These are phyloP conservation scores for Aelia acuminata DNA, from an alignment of 2,888 invertebrate species.

Conservation along the genomic window DNA sequence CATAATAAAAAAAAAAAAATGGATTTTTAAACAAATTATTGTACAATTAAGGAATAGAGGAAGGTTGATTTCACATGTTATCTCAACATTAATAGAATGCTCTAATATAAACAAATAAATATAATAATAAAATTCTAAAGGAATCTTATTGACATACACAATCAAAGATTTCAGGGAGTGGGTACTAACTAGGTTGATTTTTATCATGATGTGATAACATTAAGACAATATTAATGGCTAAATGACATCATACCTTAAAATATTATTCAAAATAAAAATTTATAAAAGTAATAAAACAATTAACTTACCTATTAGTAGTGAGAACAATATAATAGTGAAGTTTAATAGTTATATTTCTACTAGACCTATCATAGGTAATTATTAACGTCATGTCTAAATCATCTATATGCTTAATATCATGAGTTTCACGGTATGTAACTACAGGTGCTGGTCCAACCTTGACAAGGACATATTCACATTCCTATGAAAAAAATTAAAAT, in stretches of 20 bases:
- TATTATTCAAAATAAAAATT: not conserved
- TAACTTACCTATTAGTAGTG: slow-evolving; percentile 72
- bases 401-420: slow-evolving; percentile 75
- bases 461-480: slow-evolving; percentile 77
- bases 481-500: slow-evolving; percentile 66
- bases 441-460: slow-evolving; percentile 74
- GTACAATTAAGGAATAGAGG: not conserved
- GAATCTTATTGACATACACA: not conserved
- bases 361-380: slow-evolving; percentile 72
- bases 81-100: not conserved
- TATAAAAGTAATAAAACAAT: not conserved
- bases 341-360: slow-evolving; percentile 69
- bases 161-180: not conserved
- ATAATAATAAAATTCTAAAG: not conserved
- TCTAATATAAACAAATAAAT: not conserved
- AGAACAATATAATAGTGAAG: slow-evolving; percentile 76
- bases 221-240: not conserved
- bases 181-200: not conserved
- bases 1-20: not conserved
- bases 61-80: not conserved
- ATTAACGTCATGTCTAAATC: slow-evolving; percentile 80
- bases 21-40: not conserved
- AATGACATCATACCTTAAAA: not conserved
- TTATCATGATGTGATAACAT: not conserved
- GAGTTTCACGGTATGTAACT: slow-evolving; percentile 74